Base-by-base conservation (phyloP, 2,113 vertebrate species). In the Marmota flaviventris region DNA sequence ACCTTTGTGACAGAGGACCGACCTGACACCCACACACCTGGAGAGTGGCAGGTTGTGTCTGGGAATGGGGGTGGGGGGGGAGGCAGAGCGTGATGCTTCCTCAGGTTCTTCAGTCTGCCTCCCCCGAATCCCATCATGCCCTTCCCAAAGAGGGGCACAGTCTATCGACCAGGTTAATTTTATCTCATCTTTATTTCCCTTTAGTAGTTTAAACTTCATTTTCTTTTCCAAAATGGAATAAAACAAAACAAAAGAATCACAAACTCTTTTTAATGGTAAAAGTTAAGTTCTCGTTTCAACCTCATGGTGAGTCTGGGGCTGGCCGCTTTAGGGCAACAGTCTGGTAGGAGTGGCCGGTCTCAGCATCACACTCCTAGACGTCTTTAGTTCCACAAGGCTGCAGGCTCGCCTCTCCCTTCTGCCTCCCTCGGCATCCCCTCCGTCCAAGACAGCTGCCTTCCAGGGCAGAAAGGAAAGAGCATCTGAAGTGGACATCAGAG, bases 171-270 rank as follows among this genome's bases (percentile, higher is more conserved):
- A 72, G 78, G 56, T 51, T 25, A 48, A 63, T 76, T 79, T 51
- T 32, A 37, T 45, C 42, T 95, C 39, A 39, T 39, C 39, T 39
- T 39, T 39, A 39, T 48, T 79, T 65, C 29, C 29, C 42, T 48
- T 53, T 53, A 34, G 56, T 27, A 72, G 56, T 51, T 77, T 81
- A 37, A 94, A 73, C 39, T 42, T 84, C 45, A 37, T 37, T 85
- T 94, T 92, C 51, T 94, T 84, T 90, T 95, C 77, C 83, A 89
- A 82, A 88, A 58, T 24, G 53, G 81, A 27, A 42, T 51, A 72
- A n/a, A 24, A 0, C 4, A 39, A 29, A 42, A 42, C 61, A 65
- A 37, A 45, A 18, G 5, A 58, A 58, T 3, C 22, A 58, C 56
- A 8, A 58, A 22, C 18, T 16, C 18, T 61, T 87, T 63, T 48